Evolutionary conservation across 2,797 vertebrate genomes (phyloP), one percentile per base, ranked within the genome.

Genomic region (Rhinichthys osculus): DNA sequence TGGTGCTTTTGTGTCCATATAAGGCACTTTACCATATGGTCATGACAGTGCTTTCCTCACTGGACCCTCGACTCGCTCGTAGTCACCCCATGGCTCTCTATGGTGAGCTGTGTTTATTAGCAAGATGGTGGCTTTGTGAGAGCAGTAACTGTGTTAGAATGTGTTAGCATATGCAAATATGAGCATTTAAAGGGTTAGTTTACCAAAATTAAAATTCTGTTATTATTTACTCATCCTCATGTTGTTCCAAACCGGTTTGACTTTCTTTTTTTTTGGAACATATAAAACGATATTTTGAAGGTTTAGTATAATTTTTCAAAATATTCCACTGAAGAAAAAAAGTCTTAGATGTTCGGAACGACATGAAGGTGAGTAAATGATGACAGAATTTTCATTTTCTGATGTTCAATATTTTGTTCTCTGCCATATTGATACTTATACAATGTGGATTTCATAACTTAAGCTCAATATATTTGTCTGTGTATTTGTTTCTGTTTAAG

Each of bases 11-110:
- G 79, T 85, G 90, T 93, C 94, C 92, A 94, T 92, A 92, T 91
- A 92, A 91, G 91, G 92, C 80, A 85, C 88, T 90, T 83, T 85
- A 93, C 94, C 94, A 95, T 95, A 95, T 96, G 94, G 93, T 91
- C 90, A 87, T 83, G 76, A 92, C 91, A 88, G 89, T 70, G 77
- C 70, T 57, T 91, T 85, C 82, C 90, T 88, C 81, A 85, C 90
- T 87, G 87, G 89, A 82, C 21, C 64, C 88, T 77, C 83, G 72
- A 64, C 52, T 82, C 42, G 42, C 40, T 85, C 78, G 33, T 59
- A 86, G 91, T 90, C 92, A 89, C 89, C 92, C 66, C 88, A 85
- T 66, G 42, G 70, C 42, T 92, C 92, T 91, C 92, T 92, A 87
- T 89, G 87, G 83, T 86, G 87, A 80, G 44, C 84, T 89, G 82